Evolutionary conservation across 1,140 invertebrate species (phyloP).

Genomic region (Aphaenogaster floridana): DNA sequence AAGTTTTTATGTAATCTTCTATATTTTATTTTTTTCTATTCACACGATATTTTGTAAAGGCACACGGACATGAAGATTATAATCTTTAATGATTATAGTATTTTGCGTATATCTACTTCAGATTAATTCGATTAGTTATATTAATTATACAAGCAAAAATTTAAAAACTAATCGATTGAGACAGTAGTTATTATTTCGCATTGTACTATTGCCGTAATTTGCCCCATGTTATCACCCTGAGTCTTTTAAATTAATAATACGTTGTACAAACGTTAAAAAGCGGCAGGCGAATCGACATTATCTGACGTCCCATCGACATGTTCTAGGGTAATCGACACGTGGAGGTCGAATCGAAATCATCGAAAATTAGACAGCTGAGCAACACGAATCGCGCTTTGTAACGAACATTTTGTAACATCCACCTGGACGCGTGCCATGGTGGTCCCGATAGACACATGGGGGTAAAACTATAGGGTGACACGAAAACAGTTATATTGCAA

Average conservation of each 20-base stretch:
- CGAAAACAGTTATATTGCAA: slow-evolving; percentile 5
- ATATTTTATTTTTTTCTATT: background rate
- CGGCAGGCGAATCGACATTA: slow-evolving; percentile 33
- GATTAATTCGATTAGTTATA: background rate
- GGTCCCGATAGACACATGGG: slow-evolving; percentile 38
- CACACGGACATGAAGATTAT: background rate
- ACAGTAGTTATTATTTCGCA: background rate
- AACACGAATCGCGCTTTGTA: slow-evolving; percentile 65
- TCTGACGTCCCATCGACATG: slow-evolving; percentile 39
- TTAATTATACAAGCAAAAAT: slow-evolving; percentile 11
- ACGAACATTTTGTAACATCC: slow-evolving; percentile 77
- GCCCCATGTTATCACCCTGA: background rate
- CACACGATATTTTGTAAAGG: background rate
- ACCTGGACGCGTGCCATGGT: slow-evolving; percentile 75
- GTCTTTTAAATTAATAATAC: slow-evolving; percentile 51
- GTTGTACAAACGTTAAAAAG: slow-evolving; percentile 28
- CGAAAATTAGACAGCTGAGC: slow-evolving; percentile 79
- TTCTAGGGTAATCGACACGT: slow-evolving; percentile 30
- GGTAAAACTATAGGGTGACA: slow-evolving; percentile 57
- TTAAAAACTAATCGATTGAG: background rate
- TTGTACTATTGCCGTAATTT: background rate
- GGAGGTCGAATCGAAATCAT: slow-evolving; percentile 55
- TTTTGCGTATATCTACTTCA: background rate
- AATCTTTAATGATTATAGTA: background rate
- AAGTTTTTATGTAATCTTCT: background rate